phyloP scores from a whole-genome alignment of 2,113 vertebrate genomes.

The Procavia capensis region DNA sequence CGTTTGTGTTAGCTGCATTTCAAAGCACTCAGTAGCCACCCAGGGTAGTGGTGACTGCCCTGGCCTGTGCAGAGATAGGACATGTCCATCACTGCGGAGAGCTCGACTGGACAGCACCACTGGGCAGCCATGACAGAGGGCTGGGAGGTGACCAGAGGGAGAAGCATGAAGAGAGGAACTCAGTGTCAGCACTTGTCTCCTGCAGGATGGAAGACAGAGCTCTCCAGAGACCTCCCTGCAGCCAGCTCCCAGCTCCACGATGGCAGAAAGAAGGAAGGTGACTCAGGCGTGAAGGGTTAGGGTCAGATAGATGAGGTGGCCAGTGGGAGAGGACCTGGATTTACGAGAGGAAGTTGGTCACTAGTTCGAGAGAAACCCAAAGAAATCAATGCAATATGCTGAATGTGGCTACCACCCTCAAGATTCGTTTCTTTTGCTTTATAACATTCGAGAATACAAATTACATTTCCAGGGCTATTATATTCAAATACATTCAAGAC shows the following conservation, averaged over 20 bases:
- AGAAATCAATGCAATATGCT: constrained; percentile 75
- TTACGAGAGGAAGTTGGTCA: constrained; percentile 64
- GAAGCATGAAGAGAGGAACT: neutral
- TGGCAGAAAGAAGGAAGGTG: neutral
- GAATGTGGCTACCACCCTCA: constrained; percentile 75
- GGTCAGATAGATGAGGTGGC: neutral
- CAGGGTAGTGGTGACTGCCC: neutral
- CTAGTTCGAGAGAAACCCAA: constrained; percentile 67
- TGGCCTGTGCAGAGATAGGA: neutral
- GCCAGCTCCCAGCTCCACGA: neutral
- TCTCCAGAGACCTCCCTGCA: neutral
- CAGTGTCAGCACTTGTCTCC: accelerated
- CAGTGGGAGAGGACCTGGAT: constrained; percentile 17
- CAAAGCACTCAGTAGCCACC: neutral
- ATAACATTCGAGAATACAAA: constrained; percentile 84
- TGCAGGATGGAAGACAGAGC: neutral
- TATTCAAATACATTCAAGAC: constrained; percentile 81
- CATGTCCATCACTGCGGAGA: neutral
- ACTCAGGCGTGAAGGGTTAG: neutral
- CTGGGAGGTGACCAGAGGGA: too few species aligned
- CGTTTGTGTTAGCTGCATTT: neutral
- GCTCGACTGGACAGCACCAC: neutral
- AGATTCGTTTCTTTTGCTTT: constrained; percentile 81
- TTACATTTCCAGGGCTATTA: constrained; percentile 83
- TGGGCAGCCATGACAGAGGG: neutral